phyloP scores from a whole-genome alignment of 2,797 vertebrate species.

The Acrossocheilus fasciatus region DNA sequence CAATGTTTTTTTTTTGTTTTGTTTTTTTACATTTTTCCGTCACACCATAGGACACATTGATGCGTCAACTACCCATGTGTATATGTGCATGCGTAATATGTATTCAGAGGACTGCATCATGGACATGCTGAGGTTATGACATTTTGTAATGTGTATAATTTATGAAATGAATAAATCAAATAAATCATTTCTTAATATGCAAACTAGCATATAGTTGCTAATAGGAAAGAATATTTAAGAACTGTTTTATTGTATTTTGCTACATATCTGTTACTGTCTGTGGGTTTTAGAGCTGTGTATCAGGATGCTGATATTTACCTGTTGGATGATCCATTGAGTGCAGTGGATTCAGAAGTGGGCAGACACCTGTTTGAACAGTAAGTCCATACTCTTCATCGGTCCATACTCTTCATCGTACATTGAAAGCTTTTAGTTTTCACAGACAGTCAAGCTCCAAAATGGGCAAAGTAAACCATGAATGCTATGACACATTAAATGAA shows the following conservation, averaged over 20 bases:
- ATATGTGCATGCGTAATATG: background rate
- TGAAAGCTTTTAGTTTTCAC: background rate
- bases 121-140: background rate
- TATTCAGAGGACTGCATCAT: background rate
- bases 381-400: slow-evolving; percentile 71
- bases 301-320: slow-evolving; percentile 96
- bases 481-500: background rate
- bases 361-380: slow-evolving; percentile 94
- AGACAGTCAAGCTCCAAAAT: background rate
- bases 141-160: background rate
- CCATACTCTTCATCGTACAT: background rate
- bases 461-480: background rate
- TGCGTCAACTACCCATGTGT: too few relatives aligned
- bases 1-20: too few relatives aligned
- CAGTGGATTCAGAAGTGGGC: slow-evolving; percentile 93
- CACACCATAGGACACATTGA: too few relatives aligned
- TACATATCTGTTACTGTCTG: background rate
- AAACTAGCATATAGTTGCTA: background rate
- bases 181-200: too few relatives aligned
- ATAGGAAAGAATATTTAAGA: background rate
- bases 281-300: slow-evolving; percentile 86
- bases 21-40: too few relatives aligned
- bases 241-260: background rate
- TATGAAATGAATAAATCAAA: too few relatives aligned
- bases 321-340: slow-evolving; percentile 94